Percentiles rank a stretch among this genome's conserved stretches.
phyloP scores from a whole-genome alignment of 2,113 vertebrate species.

The Ciconia maguari region DNA sequence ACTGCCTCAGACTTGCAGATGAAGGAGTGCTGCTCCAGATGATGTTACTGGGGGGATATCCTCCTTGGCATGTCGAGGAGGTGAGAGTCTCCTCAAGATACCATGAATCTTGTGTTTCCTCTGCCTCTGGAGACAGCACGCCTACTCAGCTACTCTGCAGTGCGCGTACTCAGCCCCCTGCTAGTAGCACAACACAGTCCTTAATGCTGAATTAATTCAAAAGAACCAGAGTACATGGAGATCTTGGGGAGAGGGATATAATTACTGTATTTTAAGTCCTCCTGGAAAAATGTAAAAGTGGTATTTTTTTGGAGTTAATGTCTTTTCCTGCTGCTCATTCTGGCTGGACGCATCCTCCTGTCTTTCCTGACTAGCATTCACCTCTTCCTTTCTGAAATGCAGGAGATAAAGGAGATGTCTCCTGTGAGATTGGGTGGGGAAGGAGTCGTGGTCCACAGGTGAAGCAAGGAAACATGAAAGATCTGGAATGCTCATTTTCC shows the following conservation, averaged over 20 bases:
- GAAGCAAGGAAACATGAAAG: background rate
- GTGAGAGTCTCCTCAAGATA: background rate
- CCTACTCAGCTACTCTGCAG: background rate
- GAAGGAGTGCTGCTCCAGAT: background rate
- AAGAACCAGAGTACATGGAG: background rate
- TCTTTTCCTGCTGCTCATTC: constrained; percentile 32
- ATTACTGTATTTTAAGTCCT: background rate
- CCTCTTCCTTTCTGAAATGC: background rate
- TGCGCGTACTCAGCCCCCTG: background rate
- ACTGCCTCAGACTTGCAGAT: background rate
- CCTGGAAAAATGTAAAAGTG: constrained; percentile 6
- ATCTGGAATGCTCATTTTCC: constrained; percentile 23
- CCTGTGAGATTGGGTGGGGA: background rate
- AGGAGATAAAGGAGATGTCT: background rate
- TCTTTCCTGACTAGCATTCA: background rate
- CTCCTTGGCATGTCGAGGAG: background rate
- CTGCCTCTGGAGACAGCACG: background rate
- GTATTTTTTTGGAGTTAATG: background rate
- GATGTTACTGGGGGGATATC: background rate
- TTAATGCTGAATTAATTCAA: background rate
- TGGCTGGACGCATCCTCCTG: background rate
- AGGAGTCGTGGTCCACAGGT: background rate
- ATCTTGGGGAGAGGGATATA: background rate
- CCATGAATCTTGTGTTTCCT: background rate
- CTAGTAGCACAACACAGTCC: background rate